Evolutionary conservation across 2,797 vertebrate species (phyloP).

Genomic region (Aplochiton taeniatus): DNA sequence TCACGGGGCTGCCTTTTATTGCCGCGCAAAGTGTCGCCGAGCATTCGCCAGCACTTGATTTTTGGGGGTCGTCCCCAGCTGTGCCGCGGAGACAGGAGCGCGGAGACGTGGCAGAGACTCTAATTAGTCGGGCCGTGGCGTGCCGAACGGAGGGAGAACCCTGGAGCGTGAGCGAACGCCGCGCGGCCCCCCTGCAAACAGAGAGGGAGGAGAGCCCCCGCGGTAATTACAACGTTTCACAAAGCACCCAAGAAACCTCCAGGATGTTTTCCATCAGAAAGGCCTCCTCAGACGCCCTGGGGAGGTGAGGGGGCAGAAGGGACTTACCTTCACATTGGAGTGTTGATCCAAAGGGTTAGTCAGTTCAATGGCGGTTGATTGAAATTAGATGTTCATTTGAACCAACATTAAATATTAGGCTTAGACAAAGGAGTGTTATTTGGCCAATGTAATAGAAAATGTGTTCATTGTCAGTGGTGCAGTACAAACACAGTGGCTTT

Average conservation of each 20-base stretch:
- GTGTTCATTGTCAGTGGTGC: no score
- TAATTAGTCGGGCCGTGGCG: constrained; percentile 78
- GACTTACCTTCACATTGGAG: constrained; percentile 66
- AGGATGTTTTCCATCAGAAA: constrained; percentile 79
- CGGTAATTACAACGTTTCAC: constrained; percentile 83
- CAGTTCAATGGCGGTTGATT: no score
- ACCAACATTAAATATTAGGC: no score
- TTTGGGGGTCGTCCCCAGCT: constrained; percentile 72
- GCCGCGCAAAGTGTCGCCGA: constrained; percentile 47
- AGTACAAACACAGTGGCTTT: no score
- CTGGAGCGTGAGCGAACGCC: constrained; percentile 65
- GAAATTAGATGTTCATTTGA: no score
- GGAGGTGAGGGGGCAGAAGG: constrained; percentile 64
- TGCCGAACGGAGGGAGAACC: constrained; percentile 77
- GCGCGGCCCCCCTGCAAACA: constrained; percentile 55
- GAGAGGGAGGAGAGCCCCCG: constrained; percentile 70
- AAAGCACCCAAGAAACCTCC: constrained; percentile 77
- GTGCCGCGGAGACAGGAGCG: constrained; percentile 63
- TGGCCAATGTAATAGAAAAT: no score
- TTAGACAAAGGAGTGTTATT: no score
- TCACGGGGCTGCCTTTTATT: constrained; percentile 58
- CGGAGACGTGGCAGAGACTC: constrained; percentile 70
- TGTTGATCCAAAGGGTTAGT: constrained; percentile 37
- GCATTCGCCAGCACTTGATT: constrained; percentile 60
- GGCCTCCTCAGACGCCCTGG: constrained; percentile 56